Base-by-base conservation (phyloP, 1,140 invertebrate genomes). In the Microplitis demolitor region DNA sequence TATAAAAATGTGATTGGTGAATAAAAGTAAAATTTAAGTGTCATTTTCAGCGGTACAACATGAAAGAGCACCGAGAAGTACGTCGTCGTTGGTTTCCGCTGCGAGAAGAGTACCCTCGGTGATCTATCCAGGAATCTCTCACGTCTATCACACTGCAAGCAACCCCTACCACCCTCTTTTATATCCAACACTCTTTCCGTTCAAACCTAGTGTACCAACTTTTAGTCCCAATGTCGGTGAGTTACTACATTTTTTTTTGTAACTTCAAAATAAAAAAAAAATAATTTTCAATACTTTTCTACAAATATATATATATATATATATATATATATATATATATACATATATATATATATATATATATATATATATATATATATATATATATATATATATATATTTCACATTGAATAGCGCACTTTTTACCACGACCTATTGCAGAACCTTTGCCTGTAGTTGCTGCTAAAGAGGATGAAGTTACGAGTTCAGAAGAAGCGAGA, bases 31-130 rank as follows among this genome's bases (percentile, higher is more conserved):
- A 62, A 74, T 73, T 69, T 73, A 79, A 79, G 69, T 80, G 77
- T 81, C 78, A 80, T 78, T 82, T 83, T 74, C 89, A 97, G 95
- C 95, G 72, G 95, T 97, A 4, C 95, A 97, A 82, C 94, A 97
- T 85, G 95, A 97, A 86, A 88, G 95, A 75, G 94, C 95, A 11
- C 94, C 95, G 0, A 86, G 95, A 72, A 89, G 81, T 74, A 83
- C 83, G 72, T 80, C 90, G 14, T 83, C 85, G 3, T 79, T 88
- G 51, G 80, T 87, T 69, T 78, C 85, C 33, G 84, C 90, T 58
- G 79, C 83, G 39, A 84, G 81, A 67, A 82, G 79, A 78, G 79
- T 73, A 78, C 80, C 81, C 45, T 78, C 82, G 16, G 77, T 78
- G 24, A 78, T 83, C 64, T 87, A 85, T 76, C 84, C 84, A 24